Evolutionary conservation across 2,797 vertebrate genomes (phyloP), one percentile per base, ranked within the genome.

Genomic region (Chaenodraco wilsoni): DNA sequence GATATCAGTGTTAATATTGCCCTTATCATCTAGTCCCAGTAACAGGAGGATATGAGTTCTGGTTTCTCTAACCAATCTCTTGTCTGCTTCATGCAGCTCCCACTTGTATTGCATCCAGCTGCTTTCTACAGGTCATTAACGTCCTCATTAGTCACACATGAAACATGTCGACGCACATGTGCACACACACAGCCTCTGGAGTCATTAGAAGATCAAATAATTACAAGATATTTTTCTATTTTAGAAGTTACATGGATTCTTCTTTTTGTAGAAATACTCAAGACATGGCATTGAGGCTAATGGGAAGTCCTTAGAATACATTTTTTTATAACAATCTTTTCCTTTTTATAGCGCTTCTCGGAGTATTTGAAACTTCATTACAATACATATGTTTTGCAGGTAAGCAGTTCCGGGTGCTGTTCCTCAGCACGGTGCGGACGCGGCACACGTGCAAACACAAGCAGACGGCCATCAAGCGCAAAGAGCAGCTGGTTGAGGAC

Each of bases 401-500:
- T 89, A 99, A 99, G 84, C 98, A 99, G 89, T 99, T 99, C 84
- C 92, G 98, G 72, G 98, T 99, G 88, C 88, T 99, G 84, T 99
- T 99, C 90, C 95, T 99, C 85, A 99, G 98, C 94, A 99, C 98
- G 6, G 98, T 99, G 66, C 95, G 98, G 59, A 99, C 98, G 33
- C 95, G 98, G 33, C 97, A 99, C 81, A 99, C 98, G 0, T 99
- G 98, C 94, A 99, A 99, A 93, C 98, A 99, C 90, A 99, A 99
- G 91, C 97, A 99, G 94, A 98, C 97, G 0, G 97, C 97, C 74
- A 99, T 99, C 90, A 99, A 99, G 90, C 95, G 97, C 76, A 99
- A 99, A 92, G 98, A 99, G 74, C 98, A 99, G 90, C 94, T 99
- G 43, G 93, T 98, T 79, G 98, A 99, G 93, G 98, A 99, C 91